phyloP scores from a whole-genome alignment of 2,797 vertebrate genomes.

The Poeciliopsis infans region DNA sequence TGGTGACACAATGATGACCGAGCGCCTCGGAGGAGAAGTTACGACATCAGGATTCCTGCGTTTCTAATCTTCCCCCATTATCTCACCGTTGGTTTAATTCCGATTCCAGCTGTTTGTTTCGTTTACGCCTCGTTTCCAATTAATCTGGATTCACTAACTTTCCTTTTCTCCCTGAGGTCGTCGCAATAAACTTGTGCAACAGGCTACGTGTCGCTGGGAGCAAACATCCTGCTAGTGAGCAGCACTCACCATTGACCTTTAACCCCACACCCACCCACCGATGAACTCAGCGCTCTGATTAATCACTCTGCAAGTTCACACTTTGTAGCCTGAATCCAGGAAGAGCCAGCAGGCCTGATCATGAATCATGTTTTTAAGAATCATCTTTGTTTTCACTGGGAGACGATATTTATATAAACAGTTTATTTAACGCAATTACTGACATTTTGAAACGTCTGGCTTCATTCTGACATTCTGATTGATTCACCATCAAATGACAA shows the following conservation, averaged over 20 bases:
- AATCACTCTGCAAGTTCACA: neutral
- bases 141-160: neutral
- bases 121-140: neutral
- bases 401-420: no score
- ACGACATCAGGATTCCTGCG: slow-evolving; percentile 32
- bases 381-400: neutral
- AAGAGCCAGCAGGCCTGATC: neutral
- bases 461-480: no score
- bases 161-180: neutral
- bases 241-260: slow-evolving; percentile 11
- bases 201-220: slow-evolving; percentile 1
- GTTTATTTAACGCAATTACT: no score
- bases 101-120: neutral
- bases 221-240: slow-evolving; percentile 53
- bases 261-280: slow-evolving; percentile 17
- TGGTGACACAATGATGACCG: slow-evolving; percentile 31
- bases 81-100: slow-evolving; percentile 1
- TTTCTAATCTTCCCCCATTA: slow-evolving; percentile 16
- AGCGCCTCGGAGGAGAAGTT: slow-evolving; percentile 18
- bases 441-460: no score
- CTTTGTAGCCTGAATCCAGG: neutral
- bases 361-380: neutral
- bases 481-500: no score
- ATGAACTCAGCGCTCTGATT: neutral
- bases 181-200: slow-evolving; percentile 42